Base-by-base conservation (phyloP, 2,888 invertebrate genomes). In the Microchrysa polita region DNA sequence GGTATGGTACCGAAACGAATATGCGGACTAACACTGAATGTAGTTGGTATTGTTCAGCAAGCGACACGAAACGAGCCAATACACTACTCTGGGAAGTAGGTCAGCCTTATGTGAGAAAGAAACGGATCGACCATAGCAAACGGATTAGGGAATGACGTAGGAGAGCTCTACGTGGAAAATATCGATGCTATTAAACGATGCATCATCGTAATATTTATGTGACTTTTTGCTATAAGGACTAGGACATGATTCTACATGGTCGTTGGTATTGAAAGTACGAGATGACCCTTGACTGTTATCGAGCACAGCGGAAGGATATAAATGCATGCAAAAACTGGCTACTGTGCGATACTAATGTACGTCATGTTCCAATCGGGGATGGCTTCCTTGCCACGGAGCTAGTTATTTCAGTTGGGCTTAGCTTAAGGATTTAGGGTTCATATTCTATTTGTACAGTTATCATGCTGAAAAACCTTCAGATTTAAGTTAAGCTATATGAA, bases 41-140 rank as follows among this genome's bases (percentile, higher is more conserved):
- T 14, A 18, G 23, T 10, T 20, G 48, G 65, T 34, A 34, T n/a
- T n/a, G n/a, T n/a, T n/a, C 27, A 34, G 27, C 27, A n/a, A n/a
- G 27, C 27, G 27, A 34, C 27, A 34, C 27, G 27, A 34, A 34
- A 34, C 18, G 55, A 2, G 55, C 55, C 55, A 55, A 48, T 44
- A 22, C 65, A 18, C 22, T n/a, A n/a, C n/a, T n/a, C n/a, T n/a
- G n/a, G 22, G 65, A 65, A 44, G 65, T 65, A 65, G 65, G 65
- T 65, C 65, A 65, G n/a, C n/a, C n/a, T n/a, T n/a, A n/a, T n/a
- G 18, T 20, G 7, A 20, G 18, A n/a, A 20, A 34, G 61, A 18
- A 34, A 10, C 1, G 40, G 18, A 34, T n/a, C n/a, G 60, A 22
- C n/a, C 2, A 61, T n/a, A 40, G 2, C 34, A 18, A 42, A 4